phyloP scores from a whole-genome alignment of 2,113 vertebrate genomes.

The Naja naja region DNA sequence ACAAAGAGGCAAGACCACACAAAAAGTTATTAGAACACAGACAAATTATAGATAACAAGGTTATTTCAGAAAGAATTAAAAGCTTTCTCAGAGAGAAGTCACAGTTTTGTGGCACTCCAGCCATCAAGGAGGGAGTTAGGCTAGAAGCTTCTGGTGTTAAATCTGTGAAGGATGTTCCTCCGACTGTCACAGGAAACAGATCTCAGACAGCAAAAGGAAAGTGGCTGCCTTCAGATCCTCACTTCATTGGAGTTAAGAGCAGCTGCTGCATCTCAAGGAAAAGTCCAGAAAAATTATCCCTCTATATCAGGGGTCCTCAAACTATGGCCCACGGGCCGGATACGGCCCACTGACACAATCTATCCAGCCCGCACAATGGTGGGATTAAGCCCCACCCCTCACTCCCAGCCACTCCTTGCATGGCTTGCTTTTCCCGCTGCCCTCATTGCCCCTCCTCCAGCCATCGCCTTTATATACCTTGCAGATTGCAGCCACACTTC shows the following conservation, averaged over 20 bases:
- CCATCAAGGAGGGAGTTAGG: not conserved
- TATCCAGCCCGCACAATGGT: too few relatives aligned
- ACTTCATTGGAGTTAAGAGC: not conserved
- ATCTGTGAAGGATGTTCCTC: not conserved
- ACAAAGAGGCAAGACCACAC: constrained; percentile 54
- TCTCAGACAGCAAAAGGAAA: not conserved
- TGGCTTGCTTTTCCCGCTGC: too few relatives aligned
- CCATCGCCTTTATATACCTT: too few relatives aligned
- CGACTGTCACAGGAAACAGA: not conserved
- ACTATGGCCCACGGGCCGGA: too few relatives aligned
- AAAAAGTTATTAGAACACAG: constrained; percentile 56
- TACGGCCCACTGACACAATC: too few relatives aligned
- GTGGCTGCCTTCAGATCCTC: not conserved
- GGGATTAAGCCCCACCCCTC: too few relatives aligned
- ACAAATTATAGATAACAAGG: constrained; percentile 44
- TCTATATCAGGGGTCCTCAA: not conserved
- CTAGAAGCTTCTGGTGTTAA: constrained; percentile 2
- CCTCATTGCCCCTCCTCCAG: too few relatives aligned
- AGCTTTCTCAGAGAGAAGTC: not conserved
- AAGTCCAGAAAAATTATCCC: not conserved
- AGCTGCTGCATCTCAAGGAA: not conserved
- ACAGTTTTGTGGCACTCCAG: not conserved
- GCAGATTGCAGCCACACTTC: too few relatives aligned
- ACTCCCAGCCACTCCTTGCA: too few relatives aligned
- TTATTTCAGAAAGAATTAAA: constrained; percentile 22